These are phyloP conservation scores for Ciconia boyciana DNA, from an alignment of 2,113 vertebrate genomes.

Conservation along the genomic window DNA sequence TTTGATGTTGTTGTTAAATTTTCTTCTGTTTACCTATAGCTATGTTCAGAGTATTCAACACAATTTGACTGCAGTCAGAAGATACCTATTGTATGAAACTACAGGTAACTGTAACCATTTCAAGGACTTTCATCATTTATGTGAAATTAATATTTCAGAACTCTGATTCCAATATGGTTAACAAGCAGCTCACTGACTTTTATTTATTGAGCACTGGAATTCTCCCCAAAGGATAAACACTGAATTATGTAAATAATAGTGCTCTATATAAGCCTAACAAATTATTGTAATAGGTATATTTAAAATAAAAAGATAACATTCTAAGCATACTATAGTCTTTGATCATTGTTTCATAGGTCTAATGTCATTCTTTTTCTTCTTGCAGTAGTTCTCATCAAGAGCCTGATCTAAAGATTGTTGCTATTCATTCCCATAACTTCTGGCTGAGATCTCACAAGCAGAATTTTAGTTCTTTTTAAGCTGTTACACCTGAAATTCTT, in stretches of 20 bases:
- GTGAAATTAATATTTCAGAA: conserved; percentile 47
- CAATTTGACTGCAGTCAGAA: conserved; percentile 13
- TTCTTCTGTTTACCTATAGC: conserved; percentile 53
- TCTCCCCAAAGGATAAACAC: conserved; percentile 60
- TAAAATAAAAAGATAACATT: conserved; percentile 78
- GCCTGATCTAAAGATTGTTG: neutral
- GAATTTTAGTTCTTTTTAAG: neutral
- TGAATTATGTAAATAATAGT: conserved; percentile 74
- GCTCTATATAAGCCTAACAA: conserved; percentile 69
- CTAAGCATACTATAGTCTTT: conserved; percentile 36
- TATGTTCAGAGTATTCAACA: conserved; percentile 46
- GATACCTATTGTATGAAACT: conserved; percentile 41
- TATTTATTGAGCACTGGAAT: conserved; percentile 64
- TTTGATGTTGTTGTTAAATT: conserved; percentile 5
- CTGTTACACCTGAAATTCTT: neutral
- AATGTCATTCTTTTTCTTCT: neutral
- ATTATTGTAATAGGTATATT: conserved; percentile 76
- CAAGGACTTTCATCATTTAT: conserved; percentile 39
- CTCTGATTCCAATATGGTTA: conserved; percentile 43
- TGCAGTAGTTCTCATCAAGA: neutral
- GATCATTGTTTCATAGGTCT: conserved; percentile 50
- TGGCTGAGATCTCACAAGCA: neutral
- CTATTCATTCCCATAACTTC: neutral
- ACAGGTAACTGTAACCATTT: conserved; percentile 51
- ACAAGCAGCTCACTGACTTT: conserved; percentile 58